phyloP scores from a whole-genome alignment of 2,888 invertebrate genomes.

The Margaritifera margaritifera region DNA sequence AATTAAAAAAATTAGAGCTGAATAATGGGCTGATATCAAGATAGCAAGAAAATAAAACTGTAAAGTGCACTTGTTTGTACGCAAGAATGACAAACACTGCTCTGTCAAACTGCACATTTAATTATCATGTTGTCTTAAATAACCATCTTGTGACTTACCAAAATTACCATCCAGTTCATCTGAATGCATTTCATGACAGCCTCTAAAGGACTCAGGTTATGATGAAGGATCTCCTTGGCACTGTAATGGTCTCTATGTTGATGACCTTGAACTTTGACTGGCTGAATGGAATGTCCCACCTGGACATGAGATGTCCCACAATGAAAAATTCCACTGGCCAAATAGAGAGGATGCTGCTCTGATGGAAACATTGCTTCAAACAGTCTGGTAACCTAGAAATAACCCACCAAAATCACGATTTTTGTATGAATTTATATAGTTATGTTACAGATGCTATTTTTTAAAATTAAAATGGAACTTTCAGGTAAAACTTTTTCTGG shows the following conservation, averaged over 20 bases:
- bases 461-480: too few relatives aligned
- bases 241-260: constrained; percentile 7
- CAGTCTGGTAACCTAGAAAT: constrained; percentile 58
- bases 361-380: constrained; percentile 74
- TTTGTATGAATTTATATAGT: too few relatives aligned
- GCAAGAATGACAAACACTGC: too few relatives aligned
- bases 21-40: too few relatives aligned
- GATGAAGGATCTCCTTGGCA: constrained; percentile 66
- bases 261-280: constrained; percentile 25
- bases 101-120: background rate
- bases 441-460: too few relatives aligned
- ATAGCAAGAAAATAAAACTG: too few relatives aligned
- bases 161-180: constrained; percentile 93
- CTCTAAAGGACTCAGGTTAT: constrained; percentile 78
- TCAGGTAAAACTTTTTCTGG: too few relatives aligned
- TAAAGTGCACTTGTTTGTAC: too few relatives aligned
- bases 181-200: constrained; percentile 89
- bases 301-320: constrained; percentile 60
- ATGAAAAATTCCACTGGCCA: constrained; percentile 29
- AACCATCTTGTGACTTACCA: constrained; percentile 71
- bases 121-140: background rate
- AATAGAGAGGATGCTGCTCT: constrained; percentile 63
- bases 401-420: background rate
- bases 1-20: too few relatives aligned
- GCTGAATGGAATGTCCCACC: constrained; percentile 68